Percentiles rank a stretch among this genome's conserved stretches.
Evolutionary conservation across 2,797 vertebrate species (phyloP).

Genomic region (Mormyrops boulengeri): DNA sequence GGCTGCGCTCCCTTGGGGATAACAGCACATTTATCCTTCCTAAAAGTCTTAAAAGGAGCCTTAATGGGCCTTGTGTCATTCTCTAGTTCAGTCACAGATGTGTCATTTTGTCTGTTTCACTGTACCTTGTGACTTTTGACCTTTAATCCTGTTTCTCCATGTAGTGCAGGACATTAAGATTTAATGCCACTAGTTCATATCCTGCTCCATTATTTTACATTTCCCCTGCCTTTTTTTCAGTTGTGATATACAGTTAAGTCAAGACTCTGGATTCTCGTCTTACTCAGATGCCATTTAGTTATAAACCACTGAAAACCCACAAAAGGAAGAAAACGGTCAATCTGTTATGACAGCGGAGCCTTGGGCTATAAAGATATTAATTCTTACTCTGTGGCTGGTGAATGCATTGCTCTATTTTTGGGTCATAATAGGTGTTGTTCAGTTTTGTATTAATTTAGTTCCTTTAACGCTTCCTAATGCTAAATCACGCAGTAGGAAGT

Average conservation of each 20-base stretch:
- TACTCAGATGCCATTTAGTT: background rate
- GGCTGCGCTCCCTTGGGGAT: background rate
- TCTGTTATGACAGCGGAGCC: background rate
- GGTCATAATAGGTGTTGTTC: constrained; percentile 11
- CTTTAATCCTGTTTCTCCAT: constrained; percentile 17
- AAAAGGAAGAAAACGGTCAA: background rate
- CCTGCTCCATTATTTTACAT: background rate
- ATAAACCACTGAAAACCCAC: background rate
- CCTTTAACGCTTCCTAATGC: background rate
- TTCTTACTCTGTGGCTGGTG: background rate
- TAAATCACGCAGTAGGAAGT: background rate
- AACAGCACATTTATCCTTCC: constrained; percentile 20
- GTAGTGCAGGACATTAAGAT: constrained; percentile 33
- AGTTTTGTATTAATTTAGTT: constrained; percentile 22
- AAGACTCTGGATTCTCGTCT: background rate
- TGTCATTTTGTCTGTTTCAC: constrained; percentile 45
- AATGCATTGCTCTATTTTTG: background rate
- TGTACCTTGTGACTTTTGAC: constrained; percentile 52
- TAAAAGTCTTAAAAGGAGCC: constrained; percentile 26
- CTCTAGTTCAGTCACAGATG: constrained; percentile 37
- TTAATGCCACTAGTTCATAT: constrained; percentile 4
- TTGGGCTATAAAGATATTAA: background rate
- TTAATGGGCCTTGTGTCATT: constrained; percentile 55
- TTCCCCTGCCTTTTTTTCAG: background rate
- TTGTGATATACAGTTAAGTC: background rate